Evolutionary conservation across 64 coral and sea anemone species (phyloP).

Genomic region (Montipora sp.): DNA sequence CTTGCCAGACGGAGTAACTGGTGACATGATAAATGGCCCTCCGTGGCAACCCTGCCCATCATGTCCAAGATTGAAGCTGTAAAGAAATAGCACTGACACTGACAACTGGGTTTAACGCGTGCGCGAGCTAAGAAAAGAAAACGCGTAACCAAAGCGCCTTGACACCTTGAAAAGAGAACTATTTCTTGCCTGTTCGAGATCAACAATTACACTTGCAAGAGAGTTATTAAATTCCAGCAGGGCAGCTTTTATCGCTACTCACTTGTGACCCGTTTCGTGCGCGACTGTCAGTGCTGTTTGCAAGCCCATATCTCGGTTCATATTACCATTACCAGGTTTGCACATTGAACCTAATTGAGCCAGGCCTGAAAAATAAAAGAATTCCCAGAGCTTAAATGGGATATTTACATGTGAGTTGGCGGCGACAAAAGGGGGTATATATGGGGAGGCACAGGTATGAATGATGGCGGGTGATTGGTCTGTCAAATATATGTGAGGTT

Average conservation of each 20-base stretch:
- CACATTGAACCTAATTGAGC: neutral
- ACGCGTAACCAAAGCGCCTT: too few relatives aligned
- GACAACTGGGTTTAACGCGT: neutral
- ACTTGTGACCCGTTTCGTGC: constrained; percentile 40
- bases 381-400: neutral
- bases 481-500: too few relatives aligned
- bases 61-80: neutral
- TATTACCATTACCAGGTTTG: neutral
- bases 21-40: neutral
- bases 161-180: too few relatives aligned
- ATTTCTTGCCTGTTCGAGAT: too few relatives aligned
- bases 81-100: neutral
- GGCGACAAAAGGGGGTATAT: neutral
- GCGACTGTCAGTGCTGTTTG: constrained; percentile 22
- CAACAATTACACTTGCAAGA: too few relatives aligned
- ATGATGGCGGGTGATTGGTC: too few relatives aligned
- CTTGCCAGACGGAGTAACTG: neutral
- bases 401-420: neutral
- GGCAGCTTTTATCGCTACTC: neutral
- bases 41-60: neutral
- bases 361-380: neutral
- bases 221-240: too few relatives aligned
- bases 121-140: too few relatives aligned
- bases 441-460: neutral
- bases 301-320: constrained; percentile 12